These are phyloP conservation scores for Ochropleura leucogaster DNA, from an alignment of 2,888 invertebrate species.

Conservation along the genomic window DNA sequence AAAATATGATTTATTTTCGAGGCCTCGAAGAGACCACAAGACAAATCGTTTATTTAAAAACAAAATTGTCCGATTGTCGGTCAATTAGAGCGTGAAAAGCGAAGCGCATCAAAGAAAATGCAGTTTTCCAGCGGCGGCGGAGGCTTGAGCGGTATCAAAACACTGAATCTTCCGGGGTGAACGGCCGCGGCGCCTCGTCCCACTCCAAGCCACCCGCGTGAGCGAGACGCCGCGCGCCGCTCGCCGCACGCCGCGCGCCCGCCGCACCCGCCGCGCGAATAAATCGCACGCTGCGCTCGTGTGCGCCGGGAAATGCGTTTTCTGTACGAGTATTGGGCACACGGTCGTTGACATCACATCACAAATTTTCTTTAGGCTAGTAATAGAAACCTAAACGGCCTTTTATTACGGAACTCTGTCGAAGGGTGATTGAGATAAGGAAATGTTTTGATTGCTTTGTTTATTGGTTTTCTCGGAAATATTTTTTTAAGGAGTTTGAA, in stretches of 20 bases:
- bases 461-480: constrained; percentile 24
- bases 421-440: constrained; percentile 24
- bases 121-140: constrained; percentile 86
- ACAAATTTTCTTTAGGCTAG: constrained; percentile 79
- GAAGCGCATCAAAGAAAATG: constrained; percentile 89
- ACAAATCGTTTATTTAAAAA: constrained; percentile 65
- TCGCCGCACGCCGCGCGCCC: constrained; percentile 78
- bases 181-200: constrained; percentile 83
- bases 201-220: constrained; percentile 80
- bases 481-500: not conserved
- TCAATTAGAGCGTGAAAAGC: constrained; percentile 89
- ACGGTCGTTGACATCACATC: constrained; percentile 86
- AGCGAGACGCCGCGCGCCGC: constrained; percentile 74
- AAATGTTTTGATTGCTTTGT: constrained; percentile 10
- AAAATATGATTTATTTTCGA: not conserved
- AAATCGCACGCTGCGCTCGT: constrained; percentile 83
- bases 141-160: constrained; percentile 90
- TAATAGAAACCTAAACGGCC: constrained; percentile 46
- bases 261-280: constrained; percentile 79
- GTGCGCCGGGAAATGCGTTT: constrained; percentile 88
- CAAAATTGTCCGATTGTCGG: constrained; percentile 76
- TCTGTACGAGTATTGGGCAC: constrained; percentile 87
- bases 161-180: constrained; percentile 91
- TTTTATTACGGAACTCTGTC: constrained; percentile 35
- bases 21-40: constrained; percentile 10